Conservation (phyloP, 2,797 vertebrate species). For the Chloroceryle inda region DNA sequence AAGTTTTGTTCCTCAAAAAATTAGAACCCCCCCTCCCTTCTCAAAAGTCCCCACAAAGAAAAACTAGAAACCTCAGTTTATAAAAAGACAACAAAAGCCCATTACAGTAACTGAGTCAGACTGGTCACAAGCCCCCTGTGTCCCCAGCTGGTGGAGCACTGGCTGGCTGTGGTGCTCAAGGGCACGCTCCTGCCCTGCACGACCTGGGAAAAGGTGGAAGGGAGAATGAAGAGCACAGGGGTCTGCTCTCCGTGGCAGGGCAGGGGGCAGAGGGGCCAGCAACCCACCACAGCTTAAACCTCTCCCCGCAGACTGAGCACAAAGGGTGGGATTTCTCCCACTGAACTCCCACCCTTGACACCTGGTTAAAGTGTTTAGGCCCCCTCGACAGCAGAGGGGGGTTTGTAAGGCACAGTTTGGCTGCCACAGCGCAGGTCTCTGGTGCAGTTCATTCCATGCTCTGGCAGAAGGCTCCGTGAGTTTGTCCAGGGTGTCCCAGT, state of each 20-base stretch:
- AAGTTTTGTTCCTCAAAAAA: slow-evolving; percentile 67
- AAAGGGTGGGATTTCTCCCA: neutral
- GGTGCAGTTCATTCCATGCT: accelerated
- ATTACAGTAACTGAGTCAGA: neutral
- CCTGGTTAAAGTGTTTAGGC: neutral
- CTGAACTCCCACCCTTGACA: neutral
- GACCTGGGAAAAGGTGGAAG: neutral
- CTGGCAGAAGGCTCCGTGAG: neutral
- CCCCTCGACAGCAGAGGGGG: neutral
- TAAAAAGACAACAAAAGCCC: neutral
- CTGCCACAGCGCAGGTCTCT: neutral
- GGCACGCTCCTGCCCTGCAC: accelerated
- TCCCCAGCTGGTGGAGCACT: neutral
- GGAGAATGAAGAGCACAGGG: neutral
- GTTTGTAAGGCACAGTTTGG: neutral
- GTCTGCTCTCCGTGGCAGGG: neutral
- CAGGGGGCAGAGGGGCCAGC: neutral
- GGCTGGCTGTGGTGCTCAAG: neutral
- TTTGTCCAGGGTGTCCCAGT: neutral
- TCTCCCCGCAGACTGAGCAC: accelerated
- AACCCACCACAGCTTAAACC: no score
- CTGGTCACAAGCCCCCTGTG: accelerated
- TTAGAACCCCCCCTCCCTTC: neutral
- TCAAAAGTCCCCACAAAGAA: slow-evolving; percentile 31
- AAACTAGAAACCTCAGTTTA: neutral